Conservation (phyloP, 2,888 invertebrate genomes). For the Eupithecia exiguata region DNA sequence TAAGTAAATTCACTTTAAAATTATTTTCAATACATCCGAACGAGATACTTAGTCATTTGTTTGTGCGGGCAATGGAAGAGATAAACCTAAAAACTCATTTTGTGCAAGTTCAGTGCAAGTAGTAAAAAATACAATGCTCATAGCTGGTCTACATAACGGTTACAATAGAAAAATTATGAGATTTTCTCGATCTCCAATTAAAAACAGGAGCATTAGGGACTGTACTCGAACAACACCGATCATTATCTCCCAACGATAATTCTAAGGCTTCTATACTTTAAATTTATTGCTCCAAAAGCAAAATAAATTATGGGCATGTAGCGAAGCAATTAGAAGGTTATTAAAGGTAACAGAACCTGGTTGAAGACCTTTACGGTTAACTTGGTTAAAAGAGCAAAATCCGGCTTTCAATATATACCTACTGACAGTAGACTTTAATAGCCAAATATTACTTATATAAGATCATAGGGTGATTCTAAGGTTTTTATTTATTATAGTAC, state of each 20-base stretch:
- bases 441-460: not conserved
- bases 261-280: constrained; percentile 51
- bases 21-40: no score
- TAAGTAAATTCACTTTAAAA: no score
- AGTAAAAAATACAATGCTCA: not conserved
- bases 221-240: constrained; percentile 36
- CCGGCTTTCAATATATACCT: constrained; percentile 18
- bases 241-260: constrained; percentile 56
- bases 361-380: constrained; percentile 43
- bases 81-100: not conserved
- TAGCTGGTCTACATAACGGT: not conserved
- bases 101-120: not conserved
- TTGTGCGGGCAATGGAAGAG: not conserved
- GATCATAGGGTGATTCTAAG: no score
- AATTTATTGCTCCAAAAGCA: constrained; percentile 55
- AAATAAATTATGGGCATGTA: constrained; percentile 50
- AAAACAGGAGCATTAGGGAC: constrained; percentile 7
- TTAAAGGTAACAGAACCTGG: constrained; percentile 54
- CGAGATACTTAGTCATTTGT: not conserved
- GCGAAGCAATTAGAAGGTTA: constrained; percentile 54
- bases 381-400: constrained; percentile 35
- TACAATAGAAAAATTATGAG: not conserved
- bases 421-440: not conserved
- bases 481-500: no score
- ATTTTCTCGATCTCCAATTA: constrained; percentile 5